Base-by-base conservation (phyloP, 2,888 invertebrate species). In the Bellardia bayeri region DNA sequence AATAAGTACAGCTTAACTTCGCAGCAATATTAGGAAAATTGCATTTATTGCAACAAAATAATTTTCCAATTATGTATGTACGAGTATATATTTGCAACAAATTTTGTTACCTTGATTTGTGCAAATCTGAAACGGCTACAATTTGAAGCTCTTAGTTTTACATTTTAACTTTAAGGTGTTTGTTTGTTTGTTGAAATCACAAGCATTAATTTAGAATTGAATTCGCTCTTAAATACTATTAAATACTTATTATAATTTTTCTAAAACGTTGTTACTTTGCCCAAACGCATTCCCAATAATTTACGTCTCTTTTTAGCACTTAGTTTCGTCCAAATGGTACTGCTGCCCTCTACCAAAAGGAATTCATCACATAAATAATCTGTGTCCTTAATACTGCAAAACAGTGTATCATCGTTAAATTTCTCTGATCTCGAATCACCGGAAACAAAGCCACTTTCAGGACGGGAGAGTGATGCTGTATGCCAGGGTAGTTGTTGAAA, bases 371-470 rank as follows among this genome's bases (percentile, higher is more conserved):
- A 94, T 91, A 94, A 92, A 91, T 93, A 82, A 93, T 93, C 88
- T 51, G 91, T 91, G 86, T 93, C 93, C 91, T 92, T 93, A 88
- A 91, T 89, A 89, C 91, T 91, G 90, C 90, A 91, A 89, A 91
- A 91, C 89, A 94, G 94, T 88, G 94, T 94, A 84, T 94, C 94
- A 89, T 94, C 94, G 82, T 94, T 94, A 88, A 93, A 93, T 88
- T 94, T 94, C 89, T 95, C 95, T 16, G 94, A 94, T 82, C 94
- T 95, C 81, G 95, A 95, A 80, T 94, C 95, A 40, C 96, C 96
- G 33, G 96, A 96, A 51, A 97, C 95, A 93, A 97, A 97, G 13
- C 97, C 97, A 91, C 97, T 97, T 93, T 97, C 97, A 0, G 96
- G 97, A 11, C 96, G 94, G 11, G 97, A 97, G 82, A 96, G 94